Evolutionary conservation across 1,140 invertebrate genomes (phyloP), one percentile per base, ranked within the genome.

Genomic region (Heterodera schachtii): DNA sequence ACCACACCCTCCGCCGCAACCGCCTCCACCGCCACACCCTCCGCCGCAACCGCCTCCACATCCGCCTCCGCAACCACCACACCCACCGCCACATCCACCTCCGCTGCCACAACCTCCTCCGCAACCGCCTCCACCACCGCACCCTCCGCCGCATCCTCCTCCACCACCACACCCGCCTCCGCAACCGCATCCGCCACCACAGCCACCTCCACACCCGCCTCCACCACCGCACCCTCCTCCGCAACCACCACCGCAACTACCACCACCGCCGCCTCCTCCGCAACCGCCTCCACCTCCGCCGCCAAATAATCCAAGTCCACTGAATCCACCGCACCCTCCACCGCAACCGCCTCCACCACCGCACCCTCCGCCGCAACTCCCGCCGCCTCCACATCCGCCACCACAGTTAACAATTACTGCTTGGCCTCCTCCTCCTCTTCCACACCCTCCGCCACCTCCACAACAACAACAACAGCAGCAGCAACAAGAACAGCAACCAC

Each of bases 401-500:
- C 74, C 74, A 49, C n/a, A n/a, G n/a, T n/a, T n/a, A 41, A 3
- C 16, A 31, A 31, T n/a, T n/a, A n/a, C n/a, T n/a, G n/a, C n/a
- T n/a, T n/a, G n/a, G n/a, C n/a, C n/a, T n/a, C n/a, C n/a, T n/a
- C n/a, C n/a, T n/a, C n/a, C n/a, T n/a, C n/a, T n/a, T 43, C 77
- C 69, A 11, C 31, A 21, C 4, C 77, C 9, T 3, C 77, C 77
- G 9, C 77, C 69, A 44, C 69, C 41, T 75, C 76, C n/a, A 11
- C 76, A 31, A 11, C 49, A 31, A 73, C 64, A 31, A 31, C 77
- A 9, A 13, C 49, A 3, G 8, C 19, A 4, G 4, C 75, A 4
- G 21, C 75, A 5, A 7, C 21, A 6, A 9, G 69, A 77, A 77
- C 52, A 74, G 3, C 81, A 43, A 43, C 81, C 57, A 19, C 81